A percentile compares a stretch with the other conserved stretches of the same genome.
Conservation (phyloP, 37 sponge, comb jelly and placozoan species). For the Bolinopsis microptera region DNA sequence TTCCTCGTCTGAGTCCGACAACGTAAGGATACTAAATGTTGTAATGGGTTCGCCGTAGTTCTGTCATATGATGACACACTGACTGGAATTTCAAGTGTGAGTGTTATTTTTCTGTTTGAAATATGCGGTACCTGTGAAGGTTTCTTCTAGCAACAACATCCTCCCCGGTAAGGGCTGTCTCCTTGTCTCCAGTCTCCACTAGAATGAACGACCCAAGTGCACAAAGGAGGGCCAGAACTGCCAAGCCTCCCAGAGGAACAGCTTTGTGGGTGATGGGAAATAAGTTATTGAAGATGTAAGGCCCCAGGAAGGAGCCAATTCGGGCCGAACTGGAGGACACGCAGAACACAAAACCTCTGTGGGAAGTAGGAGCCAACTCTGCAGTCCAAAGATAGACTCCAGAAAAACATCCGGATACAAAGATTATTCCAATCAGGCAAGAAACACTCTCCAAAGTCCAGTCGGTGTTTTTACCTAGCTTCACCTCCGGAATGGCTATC, state of each 20-base stretch:
- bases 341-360: slow-evolving; percentile 26
- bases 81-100: too few relatives aligned
- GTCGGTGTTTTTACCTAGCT: not conserved
- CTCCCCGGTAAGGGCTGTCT: not conserved
- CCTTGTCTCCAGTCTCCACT: slow-evolving; percentile 9
- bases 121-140: not conserved
- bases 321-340: not conserved
- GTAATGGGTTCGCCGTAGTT: too few relatives aligned
- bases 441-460: slow-evolving; percentile 21
- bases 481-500: not conserved
- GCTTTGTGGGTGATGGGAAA: not conserved
- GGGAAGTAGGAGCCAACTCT: slow-evolving; percentile 31
- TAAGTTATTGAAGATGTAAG: slow-evolving; percentile 21
- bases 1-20: too few relatives aligned
- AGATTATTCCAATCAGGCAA: not conserved
- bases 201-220: not conserved
- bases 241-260: slow-evolving; percentile 13
- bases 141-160: slow-evolving; percentile 11
- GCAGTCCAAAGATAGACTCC: slow-evolving; percentile 41
- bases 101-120: too few relatives aligned
- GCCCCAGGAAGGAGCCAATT: slow-evolving; percentile 28
- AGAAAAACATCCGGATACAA: slow-evolving; percentile 21
- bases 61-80: too few relatives aligned
- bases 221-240: not conserved
- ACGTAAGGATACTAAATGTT: too few relatives aligned